Base-by-base conservation (phyloP, 35 echinoderm and acorn worm species). In the Hemicentrotus pulcherrimus region DNA sequence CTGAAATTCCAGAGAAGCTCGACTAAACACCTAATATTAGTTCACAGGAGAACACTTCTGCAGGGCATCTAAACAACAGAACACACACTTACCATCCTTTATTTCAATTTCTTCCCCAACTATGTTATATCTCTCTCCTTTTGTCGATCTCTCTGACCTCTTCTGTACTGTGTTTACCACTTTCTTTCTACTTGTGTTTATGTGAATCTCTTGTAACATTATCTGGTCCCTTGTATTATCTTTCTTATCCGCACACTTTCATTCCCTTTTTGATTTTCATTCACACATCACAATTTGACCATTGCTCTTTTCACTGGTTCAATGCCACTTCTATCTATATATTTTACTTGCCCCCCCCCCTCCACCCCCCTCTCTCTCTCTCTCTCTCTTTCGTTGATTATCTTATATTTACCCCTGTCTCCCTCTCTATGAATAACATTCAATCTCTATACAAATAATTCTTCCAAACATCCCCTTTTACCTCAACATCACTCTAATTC, bases 81-180 rank as follows among this genome's bases (percentile, higher is more conserved):
- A 78, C 19, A 78, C 65, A 90, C 22, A 35, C 24, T 90, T 24
- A 90, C 88, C 88, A 35, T 48, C 91, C 46, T 50, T 93, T 93
- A 9, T 32, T 93, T 93, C n/a, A 31, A 58, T 93, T 93, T 93
- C 48, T 58, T 47, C 48, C 91, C 91, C 90, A 91, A 91, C 32
- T 86, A 6, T 86, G 9, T 89, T 90, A 16, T 32, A 22, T 90
- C 88, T 90, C 88, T 90, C 46, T 24, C 22, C 24, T 32, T 41
- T 30, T 90, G 31, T 90, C 45, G 0, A 0, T 89, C 87, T 89
- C 32, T 35, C 88, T 6, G 12, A 41, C 31, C 10, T 32, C 32
- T 87, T 33, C 46, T 33, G 14, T 33, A 6, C 35, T 89, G 7
- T 89, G 87, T 32, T 90, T 4, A 15, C 12, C 5, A 5, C 9